phyloP scores from a whole-genome alignment of 1,140 invertebrate species.

The Cryptotermes secundus region DNA sequence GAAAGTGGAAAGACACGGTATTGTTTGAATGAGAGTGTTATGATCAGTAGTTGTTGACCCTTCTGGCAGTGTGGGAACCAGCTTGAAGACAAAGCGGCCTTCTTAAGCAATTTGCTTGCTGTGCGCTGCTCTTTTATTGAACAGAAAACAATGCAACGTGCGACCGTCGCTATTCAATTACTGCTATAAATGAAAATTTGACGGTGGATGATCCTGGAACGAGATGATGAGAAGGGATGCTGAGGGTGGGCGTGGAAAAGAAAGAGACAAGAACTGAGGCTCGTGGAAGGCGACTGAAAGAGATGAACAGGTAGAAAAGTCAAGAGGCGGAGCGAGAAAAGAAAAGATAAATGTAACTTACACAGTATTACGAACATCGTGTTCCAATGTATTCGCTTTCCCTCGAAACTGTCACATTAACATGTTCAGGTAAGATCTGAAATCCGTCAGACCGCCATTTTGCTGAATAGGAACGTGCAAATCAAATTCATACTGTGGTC shows the following conservation, averaged over 20 bases:
- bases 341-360: slow-evolving; percentile 13
- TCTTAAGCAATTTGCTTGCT: neutral
- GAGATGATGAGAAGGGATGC: neutral
- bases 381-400: neutral
- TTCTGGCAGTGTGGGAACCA: neutral
- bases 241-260: neutral
- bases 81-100: neutral
- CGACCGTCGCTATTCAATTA: neutral
- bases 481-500: too few species aligned
- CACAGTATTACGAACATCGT: neutral
- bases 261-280: neutral
- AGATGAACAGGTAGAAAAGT: neutral
- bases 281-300: neutral
- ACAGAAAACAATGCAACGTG: too few species aligned
- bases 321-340: neutral
- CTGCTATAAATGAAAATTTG: slow-evolving; percentile 19
- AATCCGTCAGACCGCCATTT: too few species aligned
- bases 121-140: too few species aligned
- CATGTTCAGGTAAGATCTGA: too few species aligned
- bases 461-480: too few species aligned
- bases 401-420: too few species aligned
- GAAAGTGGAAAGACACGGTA: too few species aligned
- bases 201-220: neutral
- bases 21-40: too few species aligned
- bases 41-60: too few species aligned